Evolutionary conservation across 2,113 vertebrate genomes (phyloP), one percentile per base, ranked within the genome.

Genomic region (Thamnaconus septentrionalis): DNA sequence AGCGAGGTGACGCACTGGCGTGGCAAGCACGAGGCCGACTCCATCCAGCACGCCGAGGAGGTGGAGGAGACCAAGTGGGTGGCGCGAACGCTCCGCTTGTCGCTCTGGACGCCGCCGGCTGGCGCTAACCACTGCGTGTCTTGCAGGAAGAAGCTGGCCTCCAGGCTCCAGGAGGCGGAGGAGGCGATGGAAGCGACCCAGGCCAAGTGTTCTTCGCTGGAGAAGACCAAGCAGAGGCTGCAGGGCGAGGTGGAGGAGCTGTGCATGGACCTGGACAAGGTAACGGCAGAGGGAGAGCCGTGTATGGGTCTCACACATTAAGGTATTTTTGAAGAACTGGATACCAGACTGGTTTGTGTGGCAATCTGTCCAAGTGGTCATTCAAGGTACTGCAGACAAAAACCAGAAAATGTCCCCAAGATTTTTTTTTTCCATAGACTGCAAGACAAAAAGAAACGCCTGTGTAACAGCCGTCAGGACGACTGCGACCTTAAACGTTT

Each of bases 241-340:
- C 92, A 93, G 70, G 85, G 85, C 2, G 92, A 93, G 61, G 87
- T 93, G 75, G 92, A 93, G 72, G 92, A 93, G 52, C 90, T 93
- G 39, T 88, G 91, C 72, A 81, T 91, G 61, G 92, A 93, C 76
- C 80, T 93, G 72, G 92, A 93, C 74, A 91, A 93, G 91, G 92
- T 93, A 77, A 53, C 53, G 41, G 8, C 12, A 7, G 12, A 0
- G 3, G 5, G 5, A 9, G 3, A 31, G 18, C 18, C 18, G 18
- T 31, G 18, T 2, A 31, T 31, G 18, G 18, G 18, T 31, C 18
- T 31, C 18, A 31, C 6, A 39, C 31, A 6, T 6, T 7, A 1
- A 49, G 1, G 48, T 1, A 7, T 49, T 1, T 50, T 1, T 1
- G 1, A 31, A 31, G 18, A 31, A 31, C 18, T 31, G 18, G 18